A percentile compares a stretch with the other conserved stretches of the same genome.
Evolutionary conservation across 2,797 vertebrate genomes (phyloP).

Genomic region (Ceryle rudis): DNA sequence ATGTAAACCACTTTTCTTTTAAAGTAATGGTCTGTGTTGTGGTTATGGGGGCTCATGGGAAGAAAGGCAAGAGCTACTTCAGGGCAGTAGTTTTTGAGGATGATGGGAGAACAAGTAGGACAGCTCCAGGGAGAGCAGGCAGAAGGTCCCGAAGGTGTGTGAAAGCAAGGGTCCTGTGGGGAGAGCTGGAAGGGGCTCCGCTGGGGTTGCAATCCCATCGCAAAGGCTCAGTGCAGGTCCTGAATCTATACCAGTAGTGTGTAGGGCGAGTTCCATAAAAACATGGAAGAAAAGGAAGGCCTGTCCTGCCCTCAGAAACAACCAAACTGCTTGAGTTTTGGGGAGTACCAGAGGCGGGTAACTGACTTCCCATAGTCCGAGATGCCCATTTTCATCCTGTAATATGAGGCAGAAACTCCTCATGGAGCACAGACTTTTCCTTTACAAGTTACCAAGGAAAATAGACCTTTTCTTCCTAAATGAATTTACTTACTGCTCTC

Average conservation of each 20-base stretch:
- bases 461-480: background rate
- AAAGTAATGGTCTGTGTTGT: constrained; percentile 31
- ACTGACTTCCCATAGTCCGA: background rate
- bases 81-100: background rate
- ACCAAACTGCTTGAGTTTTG: background rate
- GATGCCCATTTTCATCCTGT: background rate
- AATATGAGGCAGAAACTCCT: background rate
- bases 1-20: constrained; percentile 65
- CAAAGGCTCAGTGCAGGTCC: background rate
- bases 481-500: background rate
- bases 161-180: background rate
- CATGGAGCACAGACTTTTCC: background rate
- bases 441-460: background rate
- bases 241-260: background rate
- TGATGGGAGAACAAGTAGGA: background rate
- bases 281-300: background rate
- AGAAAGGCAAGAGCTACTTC: background rate
- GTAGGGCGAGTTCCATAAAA: background rate
- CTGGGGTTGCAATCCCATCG: background rate
- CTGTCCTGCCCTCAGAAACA: background rate
- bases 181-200: background rate
- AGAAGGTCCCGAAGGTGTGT: background rate
- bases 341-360: background rate
- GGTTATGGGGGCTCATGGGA: background rate
- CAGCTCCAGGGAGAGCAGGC: background rate